Percentiles rank a stretch among this genome's conserved stretches.
phyloP scores from a whole-genome alignment of 2,888 invertebrate genomes.

The Cheilosia vulpina region DNA sequence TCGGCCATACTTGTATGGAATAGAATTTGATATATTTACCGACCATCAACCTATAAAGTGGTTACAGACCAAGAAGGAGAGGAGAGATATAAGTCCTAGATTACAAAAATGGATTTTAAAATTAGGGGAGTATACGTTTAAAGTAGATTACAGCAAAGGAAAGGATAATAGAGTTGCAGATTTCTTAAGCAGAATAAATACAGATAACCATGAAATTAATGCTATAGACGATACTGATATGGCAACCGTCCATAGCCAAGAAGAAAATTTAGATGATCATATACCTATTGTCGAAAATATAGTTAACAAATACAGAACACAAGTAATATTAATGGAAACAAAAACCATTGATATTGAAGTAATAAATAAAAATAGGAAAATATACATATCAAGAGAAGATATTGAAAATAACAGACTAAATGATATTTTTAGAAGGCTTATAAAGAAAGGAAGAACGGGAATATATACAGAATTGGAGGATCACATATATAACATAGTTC shows the following conservation, averaged over 20 bases:
- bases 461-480: conserved; percentile 15
- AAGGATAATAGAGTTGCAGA: conserved; percentile 49
- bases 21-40: conserved; percentile 14
- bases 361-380: no score
- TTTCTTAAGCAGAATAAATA: no score
- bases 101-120: conserved; percentile 44
- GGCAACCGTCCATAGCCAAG: no score
- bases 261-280: no score
- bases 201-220: no score
- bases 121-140: conserved; percentile 43
- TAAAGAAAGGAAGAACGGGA: conserved; percentile 21
- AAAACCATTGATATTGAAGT: no score
- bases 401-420: neutral
- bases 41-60: conserved; percentile 31
- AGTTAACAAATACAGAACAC: no score
- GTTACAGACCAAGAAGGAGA: conserved; percentile 37
- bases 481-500: conserved; percentile 10
- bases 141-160: conserved; percentile 45
- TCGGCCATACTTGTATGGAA: conserved; percentile 29
- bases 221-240: no score
- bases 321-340: no score
- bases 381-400: neutral
- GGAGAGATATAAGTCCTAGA: conserved; percentile 29
- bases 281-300: no score
- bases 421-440: neutral